Conservation (phyloP, 2,113 vertebrate species). For the Oxyura jamaicensis region DNA sequence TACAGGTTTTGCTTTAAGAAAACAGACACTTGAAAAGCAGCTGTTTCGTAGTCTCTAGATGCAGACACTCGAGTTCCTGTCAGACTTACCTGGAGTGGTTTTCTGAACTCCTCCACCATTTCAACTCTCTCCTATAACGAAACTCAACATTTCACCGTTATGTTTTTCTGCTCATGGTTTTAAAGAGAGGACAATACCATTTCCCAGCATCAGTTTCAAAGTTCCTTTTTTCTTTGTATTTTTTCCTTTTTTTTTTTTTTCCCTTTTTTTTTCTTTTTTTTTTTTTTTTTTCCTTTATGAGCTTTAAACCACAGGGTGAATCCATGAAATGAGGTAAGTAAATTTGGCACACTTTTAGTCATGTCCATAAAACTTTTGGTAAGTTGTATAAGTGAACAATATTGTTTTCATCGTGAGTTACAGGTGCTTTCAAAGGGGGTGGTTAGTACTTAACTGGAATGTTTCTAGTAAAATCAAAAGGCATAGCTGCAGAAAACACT, state of each 20-base stretch:
- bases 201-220: slow-evolving; percentile 56
- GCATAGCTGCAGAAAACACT: slow-evolving; percentile 88
- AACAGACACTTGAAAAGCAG: slow-evolving; percentile 79
- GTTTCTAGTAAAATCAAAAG: slow-evolving; percentile 87
- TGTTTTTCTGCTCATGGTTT: slow-evolving; percentile 67
- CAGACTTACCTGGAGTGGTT: slow-evolving; percentile 72
- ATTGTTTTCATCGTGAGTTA: slow-evolving; percentile 89
- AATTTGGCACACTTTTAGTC: slow-evolving; percentile 92
- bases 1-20: slow-evolving; percentile 82
- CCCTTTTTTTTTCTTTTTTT: too few species aligned
- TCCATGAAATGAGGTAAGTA: slow-evolving; percentile 93
- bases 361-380: slow-evolving; percentile 92
- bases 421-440: slow-evolving; percentile 89
- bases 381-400: slow-evolving; percentile 82
- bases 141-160: slow-evolving; percentile 69
- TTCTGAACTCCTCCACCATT: slow-evolving; percentile 70
- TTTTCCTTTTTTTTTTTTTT: fast-evolving
- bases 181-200: slow-evolving; percentile 63
- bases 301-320: slow-evolving; percentile 86
- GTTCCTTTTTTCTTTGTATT: neutral
- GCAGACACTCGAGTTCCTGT: slow-evolving; percentile 72
- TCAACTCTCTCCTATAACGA: slow-evolving; percentile 61
- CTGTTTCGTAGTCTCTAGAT: slow-evolving; percentile 75
- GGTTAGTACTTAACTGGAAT: slow-evolving; percentile 89
- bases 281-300: slow-evolving; percentile 64